A percentile compares a stretch with the other conserved stretches of the same genome.
Conservation (phyloP, 2,113 vertebrate genomes). For the Calyptommatus sinebrachiatus region DNA sequence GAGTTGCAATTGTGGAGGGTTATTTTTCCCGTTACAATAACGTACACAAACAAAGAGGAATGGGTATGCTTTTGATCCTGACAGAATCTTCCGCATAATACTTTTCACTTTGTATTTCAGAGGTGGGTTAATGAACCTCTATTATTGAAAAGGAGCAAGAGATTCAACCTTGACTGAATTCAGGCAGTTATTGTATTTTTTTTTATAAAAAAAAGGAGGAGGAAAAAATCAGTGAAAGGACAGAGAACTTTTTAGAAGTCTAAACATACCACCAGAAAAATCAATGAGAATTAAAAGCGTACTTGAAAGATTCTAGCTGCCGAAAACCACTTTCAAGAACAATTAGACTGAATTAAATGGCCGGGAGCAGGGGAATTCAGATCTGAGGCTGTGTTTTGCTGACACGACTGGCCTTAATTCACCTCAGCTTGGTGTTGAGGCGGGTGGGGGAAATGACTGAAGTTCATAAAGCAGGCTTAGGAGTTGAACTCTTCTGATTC, state of each 20-base stretch:
- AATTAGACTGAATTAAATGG: slow-evolving; percentile 45
- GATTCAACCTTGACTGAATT: not conserved
- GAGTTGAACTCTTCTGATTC: slow-evolving; percentile 45
- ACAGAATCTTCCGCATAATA: not conserved
- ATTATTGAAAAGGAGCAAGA: not conserved
- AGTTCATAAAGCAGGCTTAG: slow-evolving; percentile 28
- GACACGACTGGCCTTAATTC: slow-evolving; percentile 60
- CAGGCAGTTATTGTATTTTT: slow-evolving; percentile 15
- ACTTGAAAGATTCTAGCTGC: slow-evolving; percentile 4
- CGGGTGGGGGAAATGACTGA: not conserved
- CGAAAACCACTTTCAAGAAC: slow-evolving; percentile 9
- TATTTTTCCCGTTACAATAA: no score
- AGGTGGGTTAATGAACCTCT: not conserved
- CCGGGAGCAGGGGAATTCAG: not conserved
- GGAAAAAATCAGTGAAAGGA: not conserved
- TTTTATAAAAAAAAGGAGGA: no score
- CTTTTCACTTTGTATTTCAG: not conserved
- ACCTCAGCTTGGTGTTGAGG: slow-evolving; percentile 39
- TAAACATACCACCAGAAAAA: slow-evolving; percentile 19
- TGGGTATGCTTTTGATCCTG: not conserved
- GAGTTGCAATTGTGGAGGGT: no score
- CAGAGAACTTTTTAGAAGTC: not conserved
- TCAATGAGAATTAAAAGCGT: rapidly evolving
- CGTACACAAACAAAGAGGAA: not conserved
- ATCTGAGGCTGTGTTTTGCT: slow-evolving; percentile 8